Evolutionary conservation across 2,888 invertebrate genomes (phyloP).

Genomic region (Campoplex capitator): DNA sequence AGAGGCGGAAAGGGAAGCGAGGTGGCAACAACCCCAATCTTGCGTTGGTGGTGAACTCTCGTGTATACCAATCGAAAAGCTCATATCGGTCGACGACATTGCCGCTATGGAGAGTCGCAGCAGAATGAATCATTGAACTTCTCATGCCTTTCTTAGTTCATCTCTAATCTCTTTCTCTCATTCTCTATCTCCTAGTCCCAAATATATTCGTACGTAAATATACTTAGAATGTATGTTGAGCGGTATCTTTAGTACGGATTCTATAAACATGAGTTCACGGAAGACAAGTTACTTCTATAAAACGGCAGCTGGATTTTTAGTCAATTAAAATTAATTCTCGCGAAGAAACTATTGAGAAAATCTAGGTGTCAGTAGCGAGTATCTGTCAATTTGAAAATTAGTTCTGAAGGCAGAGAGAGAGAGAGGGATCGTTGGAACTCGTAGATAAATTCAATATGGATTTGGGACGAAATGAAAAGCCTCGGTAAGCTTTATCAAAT

Average conservation of each 20-base stretch:
- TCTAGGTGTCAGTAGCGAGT: neutral
- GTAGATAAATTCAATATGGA: neutral
- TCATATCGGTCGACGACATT: conserved; percentile 86
- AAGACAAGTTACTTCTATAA: neutral
- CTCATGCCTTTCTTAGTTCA: conserved; percentile 35
- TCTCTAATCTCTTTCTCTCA: conserved; percentile 37
- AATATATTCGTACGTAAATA: neutral
- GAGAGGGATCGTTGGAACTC: neutral
- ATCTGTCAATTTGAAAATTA: neutral
- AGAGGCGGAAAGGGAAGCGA: conserved; percentile 87
- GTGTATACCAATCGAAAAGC: conserved; percentile 93
- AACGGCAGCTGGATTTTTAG: neutral
- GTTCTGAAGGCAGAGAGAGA: neutral
- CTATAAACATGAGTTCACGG: neutral
- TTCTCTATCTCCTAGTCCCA: conserved; percentile 34
- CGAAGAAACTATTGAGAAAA: neutral
- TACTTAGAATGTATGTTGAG: neutral
- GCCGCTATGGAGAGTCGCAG: conserved; percentile 83
- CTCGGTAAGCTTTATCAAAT: no score
- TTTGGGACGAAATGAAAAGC: neutral
- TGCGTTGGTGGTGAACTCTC: conserved; percentile 93
- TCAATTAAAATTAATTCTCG: neutral
- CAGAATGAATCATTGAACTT: conserved; percentile 79
- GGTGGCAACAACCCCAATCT: conserved; percentile 87
- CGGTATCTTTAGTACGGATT: neutral